Conservation (phyloP, 2,888 invertebrate species). For the Phyto melanocephala region DNA sequence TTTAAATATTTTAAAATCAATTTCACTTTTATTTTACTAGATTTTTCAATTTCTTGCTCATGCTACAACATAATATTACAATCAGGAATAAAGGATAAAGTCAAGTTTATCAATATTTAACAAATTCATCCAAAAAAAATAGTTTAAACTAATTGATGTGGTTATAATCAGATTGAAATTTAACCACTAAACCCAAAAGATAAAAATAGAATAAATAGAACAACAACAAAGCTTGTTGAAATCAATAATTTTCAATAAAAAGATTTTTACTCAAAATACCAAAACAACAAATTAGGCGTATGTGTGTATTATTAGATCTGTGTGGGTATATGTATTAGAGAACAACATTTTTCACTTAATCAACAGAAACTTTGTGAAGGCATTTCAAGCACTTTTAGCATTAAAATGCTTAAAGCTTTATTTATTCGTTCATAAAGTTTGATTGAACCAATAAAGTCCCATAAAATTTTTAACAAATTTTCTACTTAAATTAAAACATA, state of each 20-base stretch:
- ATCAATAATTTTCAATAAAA: neutral
- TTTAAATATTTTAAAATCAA: conserved; percentile 13
- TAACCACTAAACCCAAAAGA: conserved; percentile 32
- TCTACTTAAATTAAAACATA: conserved; percentile 14
- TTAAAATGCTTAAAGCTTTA: conserved; percentile 14
- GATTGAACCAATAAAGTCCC: conserved; percentile 21
- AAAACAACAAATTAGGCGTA: neutral
- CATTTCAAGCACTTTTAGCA: conserved; percentile 11
- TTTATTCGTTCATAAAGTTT: conserved; percentile 31
- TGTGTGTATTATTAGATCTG: neutral
- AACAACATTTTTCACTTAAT: neutral
- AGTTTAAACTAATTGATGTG: conserved; percentile 60
- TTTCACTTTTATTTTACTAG: too few species aligned
- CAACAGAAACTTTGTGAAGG: neutral
- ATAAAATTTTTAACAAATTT: conserved; percentile 27
- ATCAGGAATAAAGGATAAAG: too few species aligned
- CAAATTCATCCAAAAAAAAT: conserved; percentile 37
- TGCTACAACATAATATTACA: too few species aligned
- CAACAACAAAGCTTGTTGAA: conserved; percentile 11
- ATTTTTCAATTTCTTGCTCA: too few species aligned
- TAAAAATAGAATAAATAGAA: too few species aligned
- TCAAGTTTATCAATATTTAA: conserved; percentile 35
- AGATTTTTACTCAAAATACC: neutral
- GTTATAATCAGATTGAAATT: conserved; percentile 46
- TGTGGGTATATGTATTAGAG: neutral